These are phyloP conservation scores for Bucco capensis DNA, from an alignment of 2,113 vertebrate species.

Conservation along the genomic window DNA sequence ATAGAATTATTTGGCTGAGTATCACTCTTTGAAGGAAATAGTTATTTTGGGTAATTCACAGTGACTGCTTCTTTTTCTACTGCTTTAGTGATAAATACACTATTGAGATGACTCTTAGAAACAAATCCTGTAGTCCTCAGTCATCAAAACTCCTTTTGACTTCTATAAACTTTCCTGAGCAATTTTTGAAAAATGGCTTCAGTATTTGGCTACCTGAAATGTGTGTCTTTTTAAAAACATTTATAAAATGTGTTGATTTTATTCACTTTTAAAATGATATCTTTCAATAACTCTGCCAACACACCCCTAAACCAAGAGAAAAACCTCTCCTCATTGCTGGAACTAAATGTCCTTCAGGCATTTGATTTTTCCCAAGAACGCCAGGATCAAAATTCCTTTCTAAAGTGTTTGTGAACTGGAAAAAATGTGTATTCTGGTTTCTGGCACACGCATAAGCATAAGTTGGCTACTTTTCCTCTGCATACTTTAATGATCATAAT, in stretches of 20 bases:
- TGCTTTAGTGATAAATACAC: conserved; percentile 57
- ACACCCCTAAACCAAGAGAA: background rate
- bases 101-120: conserved; percentile 46
- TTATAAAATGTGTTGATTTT: background rate
- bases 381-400: conserved; percentile 40
- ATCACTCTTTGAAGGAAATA: conserved; percentile 51
- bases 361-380: conserved; percentile 9
- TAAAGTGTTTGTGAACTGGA: conserved; percentile 47
- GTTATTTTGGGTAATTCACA: conserved; percentile 53
- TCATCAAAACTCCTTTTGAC: conserved; percentile 5
- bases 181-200: background rate
- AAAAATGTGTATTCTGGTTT: conserved; percentile 53
- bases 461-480: conserved; percentile 1
- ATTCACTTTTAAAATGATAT: background rate
- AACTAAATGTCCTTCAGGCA: conserved; percentile 9
- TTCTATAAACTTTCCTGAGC: background rate
- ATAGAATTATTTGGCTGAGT: conserved; percentile 20
- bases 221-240: background rate
- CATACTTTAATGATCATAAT: conserved; percentile 42
- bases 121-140: background rate
- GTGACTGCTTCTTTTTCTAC: conserved; percentile 39
- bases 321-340: background rate
- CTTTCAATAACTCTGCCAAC: background rate
- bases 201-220: background rate
- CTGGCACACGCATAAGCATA: conserved; percentile 25